Evolutionary conservation across 2,888 invertebrate species (phyloP).

Genomic region (Morpho helenor): DNA sequence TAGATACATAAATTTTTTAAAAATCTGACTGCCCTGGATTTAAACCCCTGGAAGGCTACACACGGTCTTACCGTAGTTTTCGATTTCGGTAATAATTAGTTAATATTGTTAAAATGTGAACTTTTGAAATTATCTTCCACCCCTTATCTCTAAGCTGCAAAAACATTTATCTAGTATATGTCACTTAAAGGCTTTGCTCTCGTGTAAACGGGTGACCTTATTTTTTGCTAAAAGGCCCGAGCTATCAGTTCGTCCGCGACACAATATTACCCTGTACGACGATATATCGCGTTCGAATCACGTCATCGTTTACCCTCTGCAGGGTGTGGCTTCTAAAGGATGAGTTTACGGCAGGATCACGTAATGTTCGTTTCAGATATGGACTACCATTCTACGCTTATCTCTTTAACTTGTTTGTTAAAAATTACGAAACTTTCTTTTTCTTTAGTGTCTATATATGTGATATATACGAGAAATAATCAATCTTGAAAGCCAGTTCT

Average conservation of each 20-base stretch:
- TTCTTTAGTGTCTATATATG: no score
- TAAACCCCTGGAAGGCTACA: no score
- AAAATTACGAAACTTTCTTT: background rate
- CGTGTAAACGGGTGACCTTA: slow-evolving; percentile 74
- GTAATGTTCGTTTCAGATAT: slow-evolving; percentile 47
- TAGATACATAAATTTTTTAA: no score
- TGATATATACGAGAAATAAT: no score
- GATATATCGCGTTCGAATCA: slow-evolving; percentile 70
- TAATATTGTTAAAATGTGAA: no score
- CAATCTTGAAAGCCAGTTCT: no score
- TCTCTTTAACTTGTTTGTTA: slow-evolving; percentile 1
- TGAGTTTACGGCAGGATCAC: slow-evolving; percentile 47
- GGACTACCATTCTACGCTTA: slow-evolving; percentile 21
- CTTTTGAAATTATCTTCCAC: slow-evolving; percentile 37
- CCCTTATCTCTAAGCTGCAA: slow-evolving; percentile 62
- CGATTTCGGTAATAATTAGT: background rate
- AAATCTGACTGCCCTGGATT: no score
- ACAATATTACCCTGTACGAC: slow-evolving; percentile 69
- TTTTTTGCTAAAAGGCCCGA: slow-evolving; percentile 69
- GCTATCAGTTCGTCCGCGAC: slow-evolving; percentile 68
- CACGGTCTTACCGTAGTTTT: no score
- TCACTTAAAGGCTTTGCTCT: slow-evolving; percentile 74
- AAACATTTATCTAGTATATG: slow-evolving; percentile 77
- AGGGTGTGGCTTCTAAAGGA: slow-evolving; percentile 55
- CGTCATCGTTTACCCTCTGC: slow-evolving; percentile 63